Base-by-base conservation (phyloP, 2,797 vertebrate species). In the Podarcis siculus region DNA sequence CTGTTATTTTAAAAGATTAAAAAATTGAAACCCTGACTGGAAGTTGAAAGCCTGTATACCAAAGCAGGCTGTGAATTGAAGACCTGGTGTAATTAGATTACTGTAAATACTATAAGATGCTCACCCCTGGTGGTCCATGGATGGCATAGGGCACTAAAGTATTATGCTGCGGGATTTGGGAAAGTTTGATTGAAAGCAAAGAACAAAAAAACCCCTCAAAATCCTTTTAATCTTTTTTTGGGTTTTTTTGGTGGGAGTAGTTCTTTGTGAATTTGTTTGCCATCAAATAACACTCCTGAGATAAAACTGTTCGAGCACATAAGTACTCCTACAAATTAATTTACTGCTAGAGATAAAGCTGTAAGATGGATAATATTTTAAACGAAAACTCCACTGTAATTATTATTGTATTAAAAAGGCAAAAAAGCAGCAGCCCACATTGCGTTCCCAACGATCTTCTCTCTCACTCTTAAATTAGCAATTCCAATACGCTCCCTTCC, bases 31-130 rank as follows among this genome's bases (percentile, higher is more conserved):
- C 32, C 85, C 86, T 92, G 42, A 86, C 83, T 79, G 85, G 92
- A 92, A 90, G 89, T 76, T 92, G 91, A 87, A 96, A 96, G 93
- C 92, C 94, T 88, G 95, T 96, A 95, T 96, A 95, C 93, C 91
- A 97, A 97, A 96, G 96, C 96, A 93, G 96, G 94, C 92, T 95
- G 92, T 93, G 95, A 95, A 96, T 96, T 95, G 95, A 96, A 93
- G 95, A 95, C 93, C 94, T 75, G 95, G 90, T 96, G 96, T 98
- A 98, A 98, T 98, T 97, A 98, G 97, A 98, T 98, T 97, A 98
- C 97, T 97, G 97, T 98, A 98, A 97, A 97, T 97, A 97, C 96
- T 97, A 97, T 97, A 97, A 96, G 95, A 95, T 96, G 96, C 95
- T 90, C 97, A 96, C 96, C 96, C 95, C 96, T 97, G 98, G 97